Base-by-base conservation (phyloP, 2,113 vertebrate species). In the Myiopsitta monachus region DNA sequence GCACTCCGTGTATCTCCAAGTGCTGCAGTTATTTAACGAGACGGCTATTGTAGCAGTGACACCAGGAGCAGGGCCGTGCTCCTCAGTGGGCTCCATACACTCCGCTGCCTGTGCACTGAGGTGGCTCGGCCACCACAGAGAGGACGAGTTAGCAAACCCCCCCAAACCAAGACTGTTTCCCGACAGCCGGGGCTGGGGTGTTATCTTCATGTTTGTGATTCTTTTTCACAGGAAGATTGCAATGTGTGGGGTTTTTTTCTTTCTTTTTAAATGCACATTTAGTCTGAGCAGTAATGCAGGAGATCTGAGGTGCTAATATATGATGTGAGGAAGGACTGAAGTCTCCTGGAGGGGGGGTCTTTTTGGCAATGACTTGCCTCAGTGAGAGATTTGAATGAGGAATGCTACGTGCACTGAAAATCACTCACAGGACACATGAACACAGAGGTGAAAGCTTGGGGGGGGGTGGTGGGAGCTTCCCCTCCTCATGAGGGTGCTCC, bases 251-350 rank as follows among this genome's bases (percentile, higher is more conserved):
- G 0, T 22, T 41, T 68, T 80, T 72, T 93, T 87, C 64, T 96
- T 97, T 94, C 87, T 95, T 97, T 97, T 92, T 95, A 92, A 95
- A 96, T 95, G 94, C 95, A 96, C 95, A 96, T 97, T 95, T 88
- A 96, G 87, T 93, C 95, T 94, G 89, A 94, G 95, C 94, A 96
- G 96, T 94, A 96, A 92, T 96, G 95, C 94, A 95, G 92, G 96
- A 96, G 95, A 92, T 92, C 86, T 91, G 96, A 96, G 92, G 95
- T 94, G 94, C 90, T 97, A 96, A 96, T 97, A 92, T 97, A 96
- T 97, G 96, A 96, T 96, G 94, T 96, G 95, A 96, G 92, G 94
- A 97, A 96, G 95, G 94, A 96, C 95, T 97, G 90, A 96, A 95
- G 95, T 89, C 94, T 97, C 91, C 90, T 95, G 78, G 24, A 79